Conservation (phyloP, 2,113 vertebrate genomes). For the Mus spicilegus region DNA sequence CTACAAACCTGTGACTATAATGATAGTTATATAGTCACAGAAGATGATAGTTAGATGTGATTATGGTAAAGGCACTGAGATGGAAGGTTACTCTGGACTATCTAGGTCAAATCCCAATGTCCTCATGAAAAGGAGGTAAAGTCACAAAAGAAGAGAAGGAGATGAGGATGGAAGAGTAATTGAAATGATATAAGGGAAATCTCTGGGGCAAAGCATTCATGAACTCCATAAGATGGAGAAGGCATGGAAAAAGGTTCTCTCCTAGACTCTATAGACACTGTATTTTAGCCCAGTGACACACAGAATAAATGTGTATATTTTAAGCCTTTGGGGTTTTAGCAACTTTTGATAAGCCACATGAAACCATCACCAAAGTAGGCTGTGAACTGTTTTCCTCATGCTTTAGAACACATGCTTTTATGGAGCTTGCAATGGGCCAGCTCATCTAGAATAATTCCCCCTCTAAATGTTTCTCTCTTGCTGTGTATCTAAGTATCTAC, state of each 20-base stretch:
- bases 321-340: background rate
- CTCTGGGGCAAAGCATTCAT: background rate
- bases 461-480: background rate
- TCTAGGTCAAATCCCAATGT: background rate
- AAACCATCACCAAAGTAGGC: background rate
- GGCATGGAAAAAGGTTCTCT: background rate
- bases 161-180: background rate
- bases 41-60: background rate
- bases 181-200: background rate
- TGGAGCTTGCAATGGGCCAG: background rate
- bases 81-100: background rate
- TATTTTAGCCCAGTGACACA: background rate
- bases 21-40: too few species aligned
- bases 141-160: background rate
- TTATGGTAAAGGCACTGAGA: background rate
- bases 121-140: background rate
- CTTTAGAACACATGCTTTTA: background rate
- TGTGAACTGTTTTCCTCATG: background rate
- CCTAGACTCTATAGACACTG: background rate
- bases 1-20: background rate
- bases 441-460: background rate
- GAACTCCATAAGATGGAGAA: background rate
- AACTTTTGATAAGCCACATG: background rate
- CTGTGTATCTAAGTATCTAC: background rate
- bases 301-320: background rate